Evolutionary conservation across 2,797 vertebrate species (phyloP), one percentile per base, ranked within the genome.

Genomic region (Lepus townsendii): DNA sequence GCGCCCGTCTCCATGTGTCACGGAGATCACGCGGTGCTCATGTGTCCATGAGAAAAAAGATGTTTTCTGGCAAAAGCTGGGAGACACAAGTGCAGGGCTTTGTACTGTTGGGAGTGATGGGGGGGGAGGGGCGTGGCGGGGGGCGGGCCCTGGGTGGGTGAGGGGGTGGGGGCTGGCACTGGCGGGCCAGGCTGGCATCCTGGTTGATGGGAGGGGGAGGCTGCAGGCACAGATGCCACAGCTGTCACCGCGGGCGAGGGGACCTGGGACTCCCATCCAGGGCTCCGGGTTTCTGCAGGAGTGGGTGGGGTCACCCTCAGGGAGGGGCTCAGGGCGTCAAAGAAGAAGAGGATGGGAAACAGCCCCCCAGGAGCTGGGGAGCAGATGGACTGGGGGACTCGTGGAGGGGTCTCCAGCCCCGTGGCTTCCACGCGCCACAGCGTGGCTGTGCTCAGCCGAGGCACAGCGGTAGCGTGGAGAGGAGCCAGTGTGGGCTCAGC

Each of bases 311-410:
- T n/a, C 72, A 35, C 32, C 12, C 2, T 4, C 9, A 7, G 38
- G 0, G 1, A 35, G 35, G 38, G 5, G 5, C 1, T 35, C 8
- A 6, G 24, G 35, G 27, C 16, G 13, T 68, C 5, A 14, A 35
- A 35, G 54, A 4, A 9, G 0, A 1, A 20, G 52, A 57, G 77
- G 8, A 14, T 7, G 11, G n/a, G 50, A 62, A 35, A 13, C 1
- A 3, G 35, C 35, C 27, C 14, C 50, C n/a, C 0, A 0, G 57
- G 32, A 50, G 60, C 0, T 2, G 0, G 5, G 24, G 54, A 52
- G 50, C 6, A 4, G 24, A n/a, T 0, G 3, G 38, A 47, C 6
- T 5, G 19, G n/a, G 35, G 9, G 35, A 62, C 54, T 12, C 42
- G 14, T 1, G 2, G 69, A 5, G n/a, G 82, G 2, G 54, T 57